Conservation (phyloP, 2,113 vertebrate species). For the Cariama cristata region DNA sequence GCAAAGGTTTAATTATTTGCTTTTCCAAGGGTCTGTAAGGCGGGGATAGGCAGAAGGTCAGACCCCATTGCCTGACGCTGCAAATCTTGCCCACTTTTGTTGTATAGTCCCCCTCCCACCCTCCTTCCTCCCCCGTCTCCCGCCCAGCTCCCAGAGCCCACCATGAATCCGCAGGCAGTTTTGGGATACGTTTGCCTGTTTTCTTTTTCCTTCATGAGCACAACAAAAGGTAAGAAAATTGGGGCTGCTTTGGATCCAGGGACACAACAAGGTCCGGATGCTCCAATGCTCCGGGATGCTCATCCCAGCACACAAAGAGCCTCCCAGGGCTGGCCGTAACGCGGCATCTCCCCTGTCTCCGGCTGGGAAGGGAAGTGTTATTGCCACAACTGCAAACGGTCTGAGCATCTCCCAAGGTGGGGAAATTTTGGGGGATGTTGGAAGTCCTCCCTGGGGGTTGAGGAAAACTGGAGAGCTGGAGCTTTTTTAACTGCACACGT, state of each 20-base stretch:
- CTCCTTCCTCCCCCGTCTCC: neutral
- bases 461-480: neutral
- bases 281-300: neutral
- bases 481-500: neutral
- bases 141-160: neutral
- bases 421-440: neutral
- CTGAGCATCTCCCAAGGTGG: accelerated
- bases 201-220: neutral
- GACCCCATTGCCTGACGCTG: neutral
- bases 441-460: neutral
- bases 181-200: neutral
- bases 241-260: neutral
- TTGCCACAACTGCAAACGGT: neutral
- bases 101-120: neutral
- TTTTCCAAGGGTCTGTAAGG: neutral
- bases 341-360: neutral
- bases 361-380: neutral
- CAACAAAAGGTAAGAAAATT: constrained; percentile 51
- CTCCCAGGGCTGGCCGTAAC: accelerated
- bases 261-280: accelerated
- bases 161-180: neutral
- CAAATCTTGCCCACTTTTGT: neutral
- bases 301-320: neutral
- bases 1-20: constrained; percentile 63
- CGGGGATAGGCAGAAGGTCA: neutral